Conservation (phyloP, 2,797 vertebrate genomes). For the Coregonus ussuriensis region DNA sequence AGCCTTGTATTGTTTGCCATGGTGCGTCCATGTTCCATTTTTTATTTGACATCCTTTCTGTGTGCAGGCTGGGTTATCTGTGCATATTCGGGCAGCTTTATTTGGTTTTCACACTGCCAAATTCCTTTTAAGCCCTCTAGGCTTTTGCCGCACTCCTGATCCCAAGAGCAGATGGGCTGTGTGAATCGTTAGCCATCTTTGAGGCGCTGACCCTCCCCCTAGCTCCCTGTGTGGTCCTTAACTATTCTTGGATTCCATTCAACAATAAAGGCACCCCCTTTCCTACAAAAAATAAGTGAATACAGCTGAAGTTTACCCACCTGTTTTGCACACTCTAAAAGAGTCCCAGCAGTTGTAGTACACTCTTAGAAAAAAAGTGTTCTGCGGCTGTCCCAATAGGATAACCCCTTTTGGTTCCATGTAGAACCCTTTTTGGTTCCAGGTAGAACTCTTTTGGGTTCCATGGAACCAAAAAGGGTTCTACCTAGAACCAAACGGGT, state of each 20-base stretch:
- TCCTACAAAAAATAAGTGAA: slow-evolving; percentile 75
- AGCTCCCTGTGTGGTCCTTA: slow-evolving; percentile 95
- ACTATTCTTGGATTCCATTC: slow-evolving; percentile 96
- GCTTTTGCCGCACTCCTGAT: slow-evolving; percentile 80
- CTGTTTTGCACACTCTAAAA: slow-evolving; percentile 81
- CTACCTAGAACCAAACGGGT: too few relatives aligned
- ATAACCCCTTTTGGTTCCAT: too few relatives aligned
- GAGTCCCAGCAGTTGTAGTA: slow-evolving; percentile 73
- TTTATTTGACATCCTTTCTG: slow-evolving; percentile 47
- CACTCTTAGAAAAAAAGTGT: too few relatives aligned
- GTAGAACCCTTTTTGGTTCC: too few relatives aligned
- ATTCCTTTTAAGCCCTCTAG: slow-evolving; percentile 87
- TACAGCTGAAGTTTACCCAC: slow-evolving; percentile 88
- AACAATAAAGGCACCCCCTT: slow-evolving; percentile 82
- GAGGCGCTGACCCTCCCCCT: slow-evolving; percentile 67
- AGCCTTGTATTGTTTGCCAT: slow-evolving; percentile 16
- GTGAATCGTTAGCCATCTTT: slow-evolving; percentile 95
- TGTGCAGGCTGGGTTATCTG: slow-evolving; percentile 52
- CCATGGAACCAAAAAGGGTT: too few relatives aligned
- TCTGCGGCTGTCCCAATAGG: too few relatives aligned
- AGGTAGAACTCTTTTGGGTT: too few relatives aligned
- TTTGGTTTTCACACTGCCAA: slow-evolving; percentile 84
- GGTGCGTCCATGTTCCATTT: not conserved
- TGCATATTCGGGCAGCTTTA: slow-evolving; percentile 76
- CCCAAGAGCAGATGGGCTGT: slow-evolving; percentile 94